Percentiles rank a stretch among this genome's conserved stretches.
Conservation (phyloP, 2,888 invertebrate genomes). For the Cabera pusaria region DNA sequence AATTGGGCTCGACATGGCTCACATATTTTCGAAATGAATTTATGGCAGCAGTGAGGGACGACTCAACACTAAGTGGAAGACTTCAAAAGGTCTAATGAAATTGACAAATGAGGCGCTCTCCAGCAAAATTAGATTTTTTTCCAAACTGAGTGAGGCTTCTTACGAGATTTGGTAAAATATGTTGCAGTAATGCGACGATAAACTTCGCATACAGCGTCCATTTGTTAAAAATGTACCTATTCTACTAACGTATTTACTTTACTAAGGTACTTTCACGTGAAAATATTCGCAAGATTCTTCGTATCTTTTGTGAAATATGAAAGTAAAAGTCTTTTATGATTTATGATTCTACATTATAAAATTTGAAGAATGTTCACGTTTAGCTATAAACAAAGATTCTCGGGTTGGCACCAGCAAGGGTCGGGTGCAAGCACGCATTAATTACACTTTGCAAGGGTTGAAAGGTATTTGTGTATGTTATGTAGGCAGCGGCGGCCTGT, state of each 20-base stretch:
- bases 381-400: constrained; percentile 62
- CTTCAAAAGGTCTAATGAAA: constrained; percentile 41
- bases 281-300: too few relatives aligned
- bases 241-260: too few relatives aligned
- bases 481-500: constrained; percentile 37
- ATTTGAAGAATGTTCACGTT: constrained; percentile 67
- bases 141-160: constrained; percentile 11
- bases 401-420: constrained; percentile 58
- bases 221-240: too few relatives aligned
- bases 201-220: too few relatives aligned
- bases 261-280: too few relatives aligned
- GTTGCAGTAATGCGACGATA: background rate
- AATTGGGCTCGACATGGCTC: constrained; percentile 18
- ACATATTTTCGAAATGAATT: constrained; percentile 32
- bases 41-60: constrained; percentile 21
- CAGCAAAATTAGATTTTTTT: constrained; percentile 32
- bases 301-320: constrained; percentile 2
- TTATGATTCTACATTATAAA: constrained; percentile 41
- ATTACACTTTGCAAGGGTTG: constrained; percentile 70
- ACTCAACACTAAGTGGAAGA: constrained; percentile 34
- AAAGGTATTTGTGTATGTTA: constrained; percentile 50
- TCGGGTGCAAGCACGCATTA: constrained; percentile 78
- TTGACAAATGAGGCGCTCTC: constrained; percentile 38
- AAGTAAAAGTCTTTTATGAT: constrained; percentile 11
- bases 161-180: constrained; percentile 8